These are phyloP conservation scores for Nasonia giraulti DNA, from an alignment of 1,140 invertebrate genomes.

Conservation along the genomic window DNA sequence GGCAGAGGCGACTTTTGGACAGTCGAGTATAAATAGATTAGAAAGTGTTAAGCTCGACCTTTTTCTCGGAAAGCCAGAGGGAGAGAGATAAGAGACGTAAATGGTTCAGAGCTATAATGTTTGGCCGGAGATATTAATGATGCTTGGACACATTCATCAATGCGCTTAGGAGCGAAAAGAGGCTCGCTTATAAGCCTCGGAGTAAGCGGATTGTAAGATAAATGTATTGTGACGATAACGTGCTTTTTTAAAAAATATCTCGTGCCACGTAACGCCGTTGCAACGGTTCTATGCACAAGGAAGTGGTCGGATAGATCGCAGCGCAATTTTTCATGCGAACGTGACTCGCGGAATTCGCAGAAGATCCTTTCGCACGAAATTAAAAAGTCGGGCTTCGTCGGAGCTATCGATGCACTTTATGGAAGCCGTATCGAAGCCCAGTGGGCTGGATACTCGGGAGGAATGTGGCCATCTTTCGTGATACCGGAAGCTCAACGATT, in stretches of 20 bases:
- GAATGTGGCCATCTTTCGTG: constrained; percentile 27
- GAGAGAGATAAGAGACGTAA: background rate
- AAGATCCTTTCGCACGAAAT: constrained; percentile 42
- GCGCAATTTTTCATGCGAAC: constrained; percentile 14
- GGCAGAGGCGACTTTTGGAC: background rate
- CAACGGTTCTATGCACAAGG: background rate
- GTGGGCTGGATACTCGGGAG: background rate
- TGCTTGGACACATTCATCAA: constrained; percentile 11
- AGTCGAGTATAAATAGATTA: constrained; percentile 43
- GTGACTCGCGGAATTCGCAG: constrained; percentile 1
- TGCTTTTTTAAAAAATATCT: background rate
- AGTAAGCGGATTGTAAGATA: background rate
- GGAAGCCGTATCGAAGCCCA: constrained; percentile 33
- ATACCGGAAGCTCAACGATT: constrained; percentile 19
- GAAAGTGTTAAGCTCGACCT: constrained; percentile 37
- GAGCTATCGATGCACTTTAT: background rate
- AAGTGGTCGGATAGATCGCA: background rate
- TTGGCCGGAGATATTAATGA: constrained; percentile 18
- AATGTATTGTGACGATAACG: too few relatives aligned
- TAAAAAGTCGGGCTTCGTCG: background rate
- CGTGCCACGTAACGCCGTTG: too few relatives aligned
- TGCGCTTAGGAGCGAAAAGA: background rate
- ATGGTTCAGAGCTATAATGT: background rate
- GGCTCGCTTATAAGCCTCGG: too few relatives aligned
- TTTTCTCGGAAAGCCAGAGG: constrained; percentile 22